phyloP scores from a whole-genome alignment of 2,113 vertebrate species.

The Lynx canadensis region DNA sequence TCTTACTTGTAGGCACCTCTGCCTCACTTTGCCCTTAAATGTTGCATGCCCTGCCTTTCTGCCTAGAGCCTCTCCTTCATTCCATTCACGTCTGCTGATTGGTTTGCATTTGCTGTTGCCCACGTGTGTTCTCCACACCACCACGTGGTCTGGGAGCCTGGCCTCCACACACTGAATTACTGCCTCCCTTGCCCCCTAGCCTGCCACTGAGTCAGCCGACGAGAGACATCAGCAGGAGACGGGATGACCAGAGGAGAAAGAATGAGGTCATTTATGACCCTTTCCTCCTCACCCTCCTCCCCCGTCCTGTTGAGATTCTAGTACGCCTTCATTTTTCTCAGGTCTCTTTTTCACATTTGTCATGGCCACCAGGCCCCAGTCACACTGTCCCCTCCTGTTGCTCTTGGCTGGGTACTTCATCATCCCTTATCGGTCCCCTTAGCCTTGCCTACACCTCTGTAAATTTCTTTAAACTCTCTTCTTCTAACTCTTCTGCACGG shows the following conservation, averaged over 20 bases:
- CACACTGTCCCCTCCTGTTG: background rate
- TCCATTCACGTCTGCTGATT: background rate
- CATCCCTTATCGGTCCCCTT: background rate
- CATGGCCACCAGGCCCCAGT: background rate
- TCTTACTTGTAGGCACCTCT: background rate
- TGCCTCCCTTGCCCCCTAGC: background rate
- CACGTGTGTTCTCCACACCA: background rate
- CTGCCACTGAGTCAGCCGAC: background rate
- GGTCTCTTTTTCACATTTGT: background rate
- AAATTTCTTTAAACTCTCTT: background rate
- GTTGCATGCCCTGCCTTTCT: background rate
- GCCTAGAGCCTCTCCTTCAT: background rate
- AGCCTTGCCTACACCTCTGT: background rate
- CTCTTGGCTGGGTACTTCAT: background rate
- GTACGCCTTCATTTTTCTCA: background rate
- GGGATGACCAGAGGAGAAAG: background rate
- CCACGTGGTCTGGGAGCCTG: background rate
- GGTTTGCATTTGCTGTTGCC: background rate
- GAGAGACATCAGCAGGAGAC: background rate
- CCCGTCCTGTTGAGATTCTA: background rate
- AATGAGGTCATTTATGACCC: background rate
- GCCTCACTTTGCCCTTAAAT: background rate
- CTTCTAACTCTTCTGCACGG: background rate
- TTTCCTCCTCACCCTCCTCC: background rate
- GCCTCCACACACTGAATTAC: background rate